Percentiles rank a stretch among this genome's conserved stretches.
Evolutionary conservation across 1,140 invertebrate genomes (phyloP).

Genomic region (Nebria ingens): DNA sequence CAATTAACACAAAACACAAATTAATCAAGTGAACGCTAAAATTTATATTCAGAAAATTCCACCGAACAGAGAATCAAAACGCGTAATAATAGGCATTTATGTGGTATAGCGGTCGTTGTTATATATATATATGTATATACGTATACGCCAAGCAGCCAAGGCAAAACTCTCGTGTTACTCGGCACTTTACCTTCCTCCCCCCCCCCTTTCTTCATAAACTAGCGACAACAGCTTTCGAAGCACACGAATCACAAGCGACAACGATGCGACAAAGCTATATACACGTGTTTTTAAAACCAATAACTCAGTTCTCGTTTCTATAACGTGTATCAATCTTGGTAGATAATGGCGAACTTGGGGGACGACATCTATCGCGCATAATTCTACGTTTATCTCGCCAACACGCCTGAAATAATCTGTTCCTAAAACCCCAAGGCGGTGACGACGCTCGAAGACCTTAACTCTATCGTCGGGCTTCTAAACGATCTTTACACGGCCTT

Average conservation of each 20-base stretch:
- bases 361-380: neutral
- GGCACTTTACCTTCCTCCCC: neutral
- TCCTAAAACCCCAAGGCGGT: too few relatives aligned
- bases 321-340: neutral
- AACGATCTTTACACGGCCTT: too few relatives aligned
- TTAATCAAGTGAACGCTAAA: neutral
- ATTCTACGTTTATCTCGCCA: neutral
- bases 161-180: neutral
- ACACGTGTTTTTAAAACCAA: neutral
- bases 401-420: constrained; percentile 5
- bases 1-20: constrained; percentile 6
- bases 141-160: neutral
- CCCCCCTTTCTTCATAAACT: neutral
- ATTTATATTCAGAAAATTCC: constrained; percentile 8
- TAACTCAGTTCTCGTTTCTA: constrained; percentile 1
- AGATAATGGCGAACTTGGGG: neutral
- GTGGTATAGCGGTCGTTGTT: too few relatives aligned
- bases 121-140: too few relatives aligned
- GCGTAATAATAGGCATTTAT: constrained; percentile 8
- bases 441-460: too few relatives aligned
- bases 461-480: too few relatives aligned
- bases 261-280: neutral
- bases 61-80: constrained; percentile 5
- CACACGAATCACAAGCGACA: neutral
- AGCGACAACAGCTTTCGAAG: too few relatives aligned